phyloP scores from a whole-genome alignment of 2,888 invertebrate genomes.

The Leptinotarsa haldemani region DNA sequence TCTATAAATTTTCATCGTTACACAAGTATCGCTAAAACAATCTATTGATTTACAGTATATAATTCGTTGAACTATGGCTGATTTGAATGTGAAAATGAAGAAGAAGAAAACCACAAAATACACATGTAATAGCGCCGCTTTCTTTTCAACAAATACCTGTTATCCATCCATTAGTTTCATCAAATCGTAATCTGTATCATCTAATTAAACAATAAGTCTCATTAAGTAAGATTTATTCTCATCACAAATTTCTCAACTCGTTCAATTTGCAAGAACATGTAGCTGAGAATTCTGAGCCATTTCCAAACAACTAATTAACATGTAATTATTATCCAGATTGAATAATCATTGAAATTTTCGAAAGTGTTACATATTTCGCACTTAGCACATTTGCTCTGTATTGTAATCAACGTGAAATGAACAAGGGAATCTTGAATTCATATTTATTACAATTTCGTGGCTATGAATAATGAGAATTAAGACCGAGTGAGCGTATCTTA shows the following conservation, averaged over 20 bases:
- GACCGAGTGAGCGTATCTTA: background rate
- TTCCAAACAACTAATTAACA: conserved; percentile 53
- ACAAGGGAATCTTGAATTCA: conserved; percentile 4
- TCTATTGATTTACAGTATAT: background rate
- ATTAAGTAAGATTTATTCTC: conserved; percentile 45
- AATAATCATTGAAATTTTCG: conserved; percentile 25
- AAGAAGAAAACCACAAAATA: background rate
- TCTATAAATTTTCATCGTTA: no score
- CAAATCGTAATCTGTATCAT: conserved; percentile 12
- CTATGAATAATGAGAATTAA: conserved; percentile 6
- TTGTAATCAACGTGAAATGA: conserved; percentile 21
- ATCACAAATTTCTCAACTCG: conserved; percentile 43
- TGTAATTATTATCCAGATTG: conserved; percentile 36
- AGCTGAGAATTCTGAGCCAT: conserved; percentile 49
- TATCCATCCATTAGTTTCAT: conserved; percentile 2
- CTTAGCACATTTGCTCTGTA: conserved; percentile 27
- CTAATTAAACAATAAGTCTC: conserved; percentile 41
- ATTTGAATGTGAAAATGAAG: background rate
- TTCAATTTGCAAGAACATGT: conserved; percentile 41
- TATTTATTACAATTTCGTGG: conserved; percentile 7
- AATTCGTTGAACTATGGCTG: background rate
- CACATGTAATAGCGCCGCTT: background rate
- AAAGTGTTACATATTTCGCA: conserved; percentile 23
- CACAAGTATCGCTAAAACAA: background rate
- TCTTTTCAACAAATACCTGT: conserved; percentile 1